phyloP scores from a whole-genome alignment of 2,113 vertebrate genomes.

The Silurus glanis region DNA sequence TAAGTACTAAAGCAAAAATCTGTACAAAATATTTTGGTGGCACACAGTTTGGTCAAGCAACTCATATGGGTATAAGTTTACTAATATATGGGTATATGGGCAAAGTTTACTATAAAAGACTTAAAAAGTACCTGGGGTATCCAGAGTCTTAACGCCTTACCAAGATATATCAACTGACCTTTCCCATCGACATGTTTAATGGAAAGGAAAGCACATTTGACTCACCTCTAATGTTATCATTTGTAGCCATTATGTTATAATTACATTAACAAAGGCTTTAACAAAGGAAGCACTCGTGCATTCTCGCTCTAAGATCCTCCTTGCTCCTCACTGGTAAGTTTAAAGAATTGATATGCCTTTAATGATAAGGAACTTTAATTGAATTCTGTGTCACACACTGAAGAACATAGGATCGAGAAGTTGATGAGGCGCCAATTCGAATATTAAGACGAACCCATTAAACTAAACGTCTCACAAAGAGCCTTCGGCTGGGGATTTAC shows the following conservation, averaged over 20 bases:
- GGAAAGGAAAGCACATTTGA: not conserved
- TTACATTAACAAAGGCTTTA: not conserved
- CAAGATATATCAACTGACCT: not conserved
- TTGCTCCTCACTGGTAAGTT: not conserved
- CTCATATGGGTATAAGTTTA: too few species aligned
- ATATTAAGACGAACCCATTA: not conserved
- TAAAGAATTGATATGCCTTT: not conserved
- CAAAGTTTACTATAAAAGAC: not conserved
- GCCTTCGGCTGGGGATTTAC: conserved; percentile 4
- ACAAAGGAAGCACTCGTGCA: not conserved
- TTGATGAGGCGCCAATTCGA: not conserved
- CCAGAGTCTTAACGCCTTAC: not conserved
- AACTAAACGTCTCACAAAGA: not conserved
- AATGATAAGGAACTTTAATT: conserved; percentile 6
- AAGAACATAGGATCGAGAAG: not conserved
- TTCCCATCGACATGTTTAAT: not conserved
- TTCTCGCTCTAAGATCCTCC: not conserved
- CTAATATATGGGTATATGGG: too few species aligned
- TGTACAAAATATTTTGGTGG: not conserved
- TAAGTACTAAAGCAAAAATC: too few species aligned
- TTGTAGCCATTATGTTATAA: not conserved
- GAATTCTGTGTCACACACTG: not conserved
- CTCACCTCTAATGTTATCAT: not conserved
- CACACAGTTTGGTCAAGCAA: not conserved
- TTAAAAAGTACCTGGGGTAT: not conserved